Evolutionary conservation across 64 coral and sea anemone species (phyloP), one percentile per base, ranked within the genome.

Genomic region (Actinia equina): DNA sequence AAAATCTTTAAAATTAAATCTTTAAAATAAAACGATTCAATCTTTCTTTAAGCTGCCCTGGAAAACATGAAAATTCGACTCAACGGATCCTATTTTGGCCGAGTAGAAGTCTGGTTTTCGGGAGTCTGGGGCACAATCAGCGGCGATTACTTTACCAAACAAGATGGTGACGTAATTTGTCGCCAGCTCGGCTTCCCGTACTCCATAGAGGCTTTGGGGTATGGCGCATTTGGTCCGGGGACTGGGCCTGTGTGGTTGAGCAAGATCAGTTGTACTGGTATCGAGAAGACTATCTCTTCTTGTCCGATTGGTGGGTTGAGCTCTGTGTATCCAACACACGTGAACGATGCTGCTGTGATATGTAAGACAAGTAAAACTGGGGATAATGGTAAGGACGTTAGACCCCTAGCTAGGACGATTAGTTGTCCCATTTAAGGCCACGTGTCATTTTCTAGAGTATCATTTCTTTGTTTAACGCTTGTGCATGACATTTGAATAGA

Each of bases 81-180:
- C 42, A 52, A 19, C 16, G 78, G 78, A 26, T 26, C 59, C 27
- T 92, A 87, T 17, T 82, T 59, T 71, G 90, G 90, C 44, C 86
- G 90, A 17, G 85, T 87, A 26, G 77, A 87, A 59, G 85, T 92
- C 22, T 63, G 78, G 3, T 87, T 59, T 7, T 79, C 80, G 26
- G 90, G 85, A 59, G 19, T 87, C 84, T 92, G 90, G 90, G 90
- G 90, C 16, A 79, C 86, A 59, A 65, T 92, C 55, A 80, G 77
- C 55, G 46, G 27, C 15, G 86, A 41, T 49, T 3, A 52, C 52
- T 92, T 86, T 51, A 78, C 79, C 64, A n/a, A 16, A 76, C 8
- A 62, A 71, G 70, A 82, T 76, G 62, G 44, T 43, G 84, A 65
- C 60, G 90, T 92, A 18, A 80, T 83, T 14, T 92, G 90, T 53